A percentile compares a stretch with the other conserved stretches of the same genome.
Conservation (phyloP, 2,113 vertebrate species). For the Balaenoptera acutorostrata region DNA sequence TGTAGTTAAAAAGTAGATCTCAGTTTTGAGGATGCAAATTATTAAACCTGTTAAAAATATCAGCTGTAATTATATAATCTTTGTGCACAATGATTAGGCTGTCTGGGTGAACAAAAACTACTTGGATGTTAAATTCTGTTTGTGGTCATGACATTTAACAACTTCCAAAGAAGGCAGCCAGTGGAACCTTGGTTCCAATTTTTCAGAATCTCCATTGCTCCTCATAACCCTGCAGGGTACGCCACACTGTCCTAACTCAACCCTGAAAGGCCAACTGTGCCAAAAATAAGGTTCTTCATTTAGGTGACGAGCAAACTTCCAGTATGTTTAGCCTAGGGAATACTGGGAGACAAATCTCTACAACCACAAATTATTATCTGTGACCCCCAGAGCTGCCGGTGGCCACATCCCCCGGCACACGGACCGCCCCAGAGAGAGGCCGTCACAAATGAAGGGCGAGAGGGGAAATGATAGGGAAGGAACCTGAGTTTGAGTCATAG, state of each 20-base stretch:
- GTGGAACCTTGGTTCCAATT: not conserved
- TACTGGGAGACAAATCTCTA: not conserved
- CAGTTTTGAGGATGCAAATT: not conserved
- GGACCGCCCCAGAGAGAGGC: not conserved
- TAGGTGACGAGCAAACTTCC: not conserved
- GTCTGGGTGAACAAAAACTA: not conserved
- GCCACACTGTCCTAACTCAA: not conserved
- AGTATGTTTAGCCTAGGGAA: not conserved
- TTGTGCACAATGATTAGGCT: not conserved
- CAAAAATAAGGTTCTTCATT: not conserved
- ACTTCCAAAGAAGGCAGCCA: not conserved
- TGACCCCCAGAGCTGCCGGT: not conserved
- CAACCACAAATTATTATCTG: not conserved
- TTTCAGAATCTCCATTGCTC: not conserved
- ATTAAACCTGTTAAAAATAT: constrained; percentile 2
- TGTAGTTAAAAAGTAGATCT: not conserved
- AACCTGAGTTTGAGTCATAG: not conserved
- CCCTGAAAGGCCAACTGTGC: not conserved
- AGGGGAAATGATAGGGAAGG: not conserved
- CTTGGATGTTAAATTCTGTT: not conserved
- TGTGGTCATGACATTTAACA: not conserved
- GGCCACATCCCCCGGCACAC: not conserved
- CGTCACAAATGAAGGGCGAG: not conserved
- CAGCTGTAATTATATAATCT: not conserved
- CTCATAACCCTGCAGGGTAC: not conserved